Conservation (phyloP, 2,888 invertebrate species). For the Dichetophora obliterata region DNA sequence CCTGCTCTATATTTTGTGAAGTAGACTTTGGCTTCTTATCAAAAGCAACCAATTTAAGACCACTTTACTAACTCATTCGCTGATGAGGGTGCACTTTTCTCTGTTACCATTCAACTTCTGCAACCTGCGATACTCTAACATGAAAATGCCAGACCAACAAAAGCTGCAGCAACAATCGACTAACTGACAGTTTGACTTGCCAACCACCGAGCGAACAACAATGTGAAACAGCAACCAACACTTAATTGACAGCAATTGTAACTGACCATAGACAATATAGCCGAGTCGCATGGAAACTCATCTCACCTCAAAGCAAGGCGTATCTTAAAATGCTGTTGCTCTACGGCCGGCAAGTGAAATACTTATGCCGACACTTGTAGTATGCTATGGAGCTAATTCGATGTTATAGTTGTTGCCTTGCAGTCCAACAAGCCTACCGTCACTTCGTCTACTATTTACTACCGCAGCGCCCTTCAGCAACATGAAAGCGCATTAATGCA, state of each 20-base stretch:
- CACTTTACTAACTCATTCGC: constrained; percentile 22
- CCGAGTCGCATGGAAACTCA: background rate
- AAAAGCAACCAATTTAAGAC: background rate
- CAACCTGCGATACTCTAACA: background rate
- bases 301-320: background rate
- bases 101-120: background rate
- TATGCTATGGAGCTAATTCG: background rate
- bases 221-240: background rate
- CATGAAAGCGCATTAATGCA: constrained; percentile 30
- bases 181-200: constrained; percentile 2
- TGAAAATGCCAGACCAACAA: background rate
- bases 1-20: background rate
- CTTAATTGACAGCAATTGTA: background rate
- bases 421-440: too few relatives aligned
- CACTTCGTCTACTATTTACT: background rate
- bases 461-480: background rate
- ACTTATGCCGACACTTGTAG: background rate
- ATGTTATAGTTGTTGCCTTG: background rate
- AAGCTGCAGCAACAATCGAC: constrained; percentile 7
- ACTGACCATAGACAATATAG: constrained; percentile 19
- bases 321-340: background rate
- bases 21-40: background rate
- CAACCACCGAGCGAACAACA: background rate
- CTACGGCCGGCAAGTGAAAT: background rate
- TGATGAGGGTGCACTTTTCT: constrained; percentile 22